Evolutionary conservation across 2,888 invertebrate species (phyloP).

Genomic region (Caenorhabditis macrosperma): DNA sequence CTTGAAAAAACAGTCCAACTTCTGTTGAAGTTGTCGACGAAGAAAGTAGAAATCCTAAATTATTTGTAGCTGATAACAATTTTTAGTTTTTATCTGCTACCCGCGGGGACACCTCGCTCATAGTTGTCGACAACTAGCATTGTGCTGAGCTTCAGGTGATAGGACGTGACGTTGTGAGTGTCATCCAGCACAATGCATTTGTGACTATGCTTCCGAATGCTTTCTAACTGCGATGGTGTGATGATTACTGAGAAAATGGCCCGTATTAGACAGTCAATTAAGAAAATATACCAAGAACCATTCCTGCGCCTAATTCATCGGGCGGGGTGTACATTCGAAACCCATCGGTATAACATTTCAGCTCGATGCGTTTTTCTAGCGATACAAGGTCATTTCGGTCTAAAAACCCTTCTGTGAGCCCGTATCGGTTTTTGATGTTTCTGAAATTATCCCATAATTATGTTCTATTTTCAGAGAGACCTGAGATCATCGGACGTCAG

Average conservation of each 20-base stretch:
- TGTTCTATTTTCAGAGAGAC: no score
- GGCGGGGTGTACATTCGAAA: background rate
- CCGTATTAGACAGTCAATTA: background rate
- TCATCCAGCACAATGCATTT: conserved; percentile 23
- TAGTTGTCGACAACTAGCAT: conserved; percentile 11
- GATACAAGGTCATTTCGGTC: conserved; percentile 13
- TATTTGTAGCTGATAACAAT: no score
- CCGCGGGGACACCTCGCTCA: conserved; percentile 32
- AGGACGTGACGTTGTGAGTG: conserved; percentile 19
- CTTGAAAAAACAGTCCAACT: conserved; percentile 5
- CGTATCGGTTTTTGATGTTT: background rate
- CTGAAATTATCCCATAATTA: background rate
- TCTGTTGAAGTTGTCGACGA: conserved; percentile 7
- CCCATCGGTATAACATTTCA: background rate
- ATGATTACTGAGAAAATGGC: conserved; percentile 34
- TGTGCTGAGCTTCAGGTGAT: conserved; percentile 23
- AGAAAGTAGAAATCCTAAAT: conserved; percentile 21
- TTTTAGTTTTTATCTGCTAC: no score
- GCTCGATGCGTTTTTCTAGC: background rate
- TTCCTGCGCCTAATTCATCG: background rate
- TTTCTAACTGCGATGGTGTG: conserved; percentile 8
- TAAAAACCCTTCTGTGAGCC: background rate
- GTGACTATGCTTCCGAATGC: background rate
- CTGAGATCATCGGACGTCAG: no score
- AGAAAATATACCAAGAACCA: background rate